Evolutionary conservation across 2,888 invertebrate genomes (phyloP).

Genomic region (Sialis fuliginosa): DNA sequence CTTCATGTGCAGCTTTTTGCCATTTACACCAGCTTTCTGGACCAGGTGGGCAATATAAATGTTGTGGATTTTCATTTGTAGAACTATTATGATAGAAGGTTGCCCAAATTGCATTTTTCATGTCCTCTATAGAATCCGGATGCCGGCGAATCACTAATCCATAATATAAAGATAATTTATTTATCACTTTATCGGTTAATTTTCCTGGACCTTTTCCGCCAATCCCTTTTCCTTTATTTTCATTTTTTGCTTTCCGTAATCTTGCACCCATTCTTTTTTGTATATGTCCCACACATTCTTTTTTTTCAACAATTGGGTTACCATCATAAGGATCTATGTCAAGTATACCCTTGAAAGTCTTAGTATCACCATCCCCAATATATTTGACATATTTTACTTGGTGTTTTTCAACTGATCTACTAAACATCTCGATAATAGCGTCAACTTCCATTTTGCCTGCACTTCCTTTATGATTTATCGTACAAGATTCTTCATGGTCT

Average conservation of each 20-base stretch:
- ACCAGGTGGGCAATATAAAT: slow-evolving; percentile 13
- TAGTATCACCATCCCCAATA: slow-evolving; percentile 11
- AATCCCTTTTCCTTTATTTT: too few relatives aligned
- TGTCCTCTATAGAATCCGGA: slow-evolving; percentile 14
- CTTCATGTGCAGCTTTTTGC: too few relatives aligned
- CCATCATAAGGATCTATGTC: slow-evolving; percentile 8
- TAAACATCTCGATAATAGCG: slow-evolving; percentile 10
- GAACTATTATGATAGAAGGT: slow-evolving; percentile 16
- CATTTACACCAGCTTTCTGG: slow-evolving; percentile 10
- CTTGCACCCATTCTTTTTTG: slow-evolving; percentile 9
- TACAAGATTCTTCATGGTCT: slow-evolving; percentile 8
- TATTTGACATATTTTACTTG: slow-evolving; percentile 9
- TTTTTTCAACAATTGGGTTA: slow-evolving; percentile 7
- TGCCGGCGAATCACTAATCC: slow-evolving; percentile 15
- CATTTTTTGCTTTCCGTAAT: too few relatives aligned
- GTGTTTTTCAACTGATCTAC: slow-evolving; percentile 8
- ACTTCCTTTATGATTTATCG: slow-evolving; percentile 10
- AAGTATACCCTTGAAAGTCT: slow-evolving; percentile 10
- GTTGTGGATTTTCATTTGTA: slow-evolving; percentile 16
- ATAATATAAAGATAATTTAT: slow-evolving; percentile 16
- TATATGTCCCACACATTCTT: slow-evolving; percentile 8
- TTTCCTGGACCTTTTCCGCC: too few relatives aligned
- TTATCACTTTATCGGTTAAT: too few relatives aligned
- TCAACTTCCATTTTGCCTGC: slow-evolving; percentile 14
- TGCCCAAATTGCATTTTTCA: slow-evolving; percentile 16